A percentile compares a stretch with the other conserved stretches of the same genome.
These are phyloP conservation scores for Pentalonia nigronervosa DNA, from an alignment of 1,140 invertebrate species.

Conservation along the genomic window DNA sequence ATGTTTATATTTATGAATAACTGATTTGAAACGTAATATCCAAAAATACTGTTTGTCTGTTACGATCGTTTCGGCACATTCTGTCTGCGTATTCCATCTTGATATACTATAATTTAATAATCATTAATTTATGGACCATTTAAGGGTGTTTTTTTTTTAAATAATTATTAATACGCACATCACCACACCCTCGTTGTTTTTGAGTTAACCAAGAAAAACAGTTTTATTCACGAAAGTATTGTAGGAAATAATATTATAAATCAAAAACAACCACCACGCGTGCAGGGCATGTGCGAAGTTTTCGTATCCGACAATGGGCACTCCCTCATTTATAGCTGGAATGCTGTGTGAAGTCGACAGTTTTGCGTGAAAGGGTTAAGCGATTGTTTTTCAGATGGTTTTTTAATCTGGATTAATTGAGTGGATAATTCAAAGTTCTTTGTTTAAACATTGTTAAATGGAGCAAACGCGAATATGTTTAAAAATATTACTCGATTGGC, in stretches of 20 bases:
- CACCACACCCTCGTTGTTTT: background rate
- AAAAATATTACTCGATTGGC: slow-evolving; percentile 41
- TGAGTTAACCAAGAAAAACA: background rate
- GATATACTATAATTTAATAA: background rate
- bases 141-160: background rate
- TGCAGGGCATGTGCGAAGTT: slow-evolving; percentile 45
- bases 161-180: background rate
- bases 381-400: slow-evolving; percentile 55
- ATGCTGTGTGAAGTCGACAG: slow-evolving; percentile 38
- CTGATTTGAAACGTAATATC: too few species aligned
- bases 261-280: slow-evolving; percentile 21
- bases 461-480: slow-evolving; percentile 23
- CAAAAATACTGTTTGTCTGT: background rate
- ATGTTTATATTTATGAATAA: background rate
- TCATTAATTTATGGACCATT: background rate
- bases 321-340: slow-evolving; percentile 36
- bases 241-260: slow-evolving; percentile 33
- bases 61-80: background rate
- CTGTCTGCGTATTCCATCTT: background rate
- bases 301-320: slow-evolving; percentile 27
- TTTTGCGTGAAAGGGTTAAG: slow-evolving; percentile 49
- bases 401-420: slow-evolving; percentile 56
- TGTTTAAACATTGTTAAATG: slow-evolving; percentile 49
- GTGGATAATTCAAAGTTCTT: slow-evolving; percentile 42
- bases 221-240: slow-evolving; percentile 25